Evolutionary conservation across 2,113 vertebrate species (phyloP), one percentile per base, ranked within the genome.

Genomic region (Cebus imitator): DNA sequence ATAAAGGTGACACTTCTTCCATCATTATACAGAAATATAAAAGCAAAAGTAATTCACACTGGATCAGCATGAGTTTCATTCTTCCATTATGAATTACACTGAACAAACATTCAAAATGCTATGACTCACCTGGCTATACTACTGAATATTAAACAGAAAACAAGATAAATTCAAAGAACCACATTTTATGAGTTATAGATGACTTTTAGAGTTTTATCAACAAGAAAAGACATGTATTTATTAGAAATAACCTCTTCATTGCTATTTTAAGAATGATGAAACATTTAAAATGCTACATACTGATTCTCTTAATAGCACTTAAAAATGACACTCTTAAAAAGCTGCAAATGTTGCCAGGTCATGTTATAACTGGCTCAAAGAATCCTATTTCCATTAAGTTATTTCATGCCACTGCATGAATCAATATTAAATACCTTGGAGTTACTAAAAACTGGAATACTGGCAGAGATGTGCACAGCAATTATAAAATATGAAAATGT

Each of bases 301-400:
- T 91, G 81, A 73, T 95, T 94, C 58, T 95, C 97, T 95, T 80
- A 94, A 96, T 78, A 93, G 82, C 43, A 85, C 61, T 94, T 90
- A 91, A 91, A 55, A 96, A 93, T 27, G 32, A 66, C 82, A 93
- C 80, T 80, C 81, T 96, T 94, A 82, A 92, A 96, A 97, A 94
- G 52, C 95, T 92, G 43, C 87, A 87, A 84, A 87, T 83, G 61
- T 87, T 96, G 95, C 95, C 88, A 96, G 94, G 94, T 98, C 97
- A 94, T 95, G 95, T 90, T 68, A 94, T 85, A 96, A 97, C 91
- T 93, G 82, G 95, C 68, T 96, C 86, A 89, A 97, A 96, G 81
- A 94, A 95, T 78, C 35, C 50, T 70, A 95, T 94, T 96, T 94
- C 90, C 91, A 92, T 75, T 97, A 88, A 93, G 87, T 68, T 84